Base-by-base conservation (phyloP, 2,797 vertebrate genomes). In the Onychomys torridus region DNA sequence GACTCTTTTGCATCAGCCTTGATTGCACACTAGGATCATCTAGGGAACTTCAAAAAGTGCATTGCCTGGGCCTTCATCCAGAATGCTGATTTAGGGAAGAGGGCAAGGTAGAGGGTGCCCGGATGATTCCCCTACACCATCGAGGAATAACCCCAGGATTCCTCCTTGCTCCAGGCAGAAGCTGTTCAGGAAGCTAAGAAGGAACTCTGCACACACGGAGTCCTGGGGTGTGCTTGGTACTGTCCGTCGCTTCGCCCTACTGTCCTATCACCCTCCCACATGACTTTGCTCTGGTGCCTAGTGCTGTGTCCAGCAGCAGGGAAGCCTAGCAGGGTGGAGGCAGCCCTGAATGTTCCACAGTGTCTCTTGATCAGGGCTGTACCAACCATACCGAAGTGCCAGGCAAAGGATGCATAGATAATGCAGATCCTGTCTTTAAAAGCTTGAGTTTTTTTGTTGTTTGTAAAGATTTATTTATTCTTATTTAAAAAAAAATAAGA, bases 211-310 rank as follows among this genome's bases (percentile, higher is more conserved):
- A 69, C 37, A 5, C 1, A 2, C 43, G 0, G 55, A 83, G 65
- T 9, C 32, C 52, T 29, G 14, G 6, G 1, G 34, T 0, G 0
- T 2, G 10, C 46, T 27, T 6, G 59, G 37, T 0, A 2, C 17
- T 9, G 21, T 12, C 61, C 23, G 32, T 1, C 2, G 0, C 9
- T 25, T 61, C 19, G 27, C 11, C 3, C 2, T 13, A 19, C 0
- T 63, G 29, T 77, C 27, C 0, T 69, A 37, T 73, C 21, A 17
- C 73, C 14, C 32, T 55, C 12, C 3, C 0, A 0, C 1, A 0
- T n/a, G 84, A 6, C 43, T 21, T 29, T 5, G 29, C 13, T 19
- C 77, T 87, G 69, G 25, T 76, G 6, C 27, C 5, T 3, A 6
- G 10, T 32, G 43, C 17, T 40, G 19, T 6, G 17, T 78, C 57